Conservation (phyloP, 2,888 invertebrate genomes). For the Lagria hirta region DNA sequence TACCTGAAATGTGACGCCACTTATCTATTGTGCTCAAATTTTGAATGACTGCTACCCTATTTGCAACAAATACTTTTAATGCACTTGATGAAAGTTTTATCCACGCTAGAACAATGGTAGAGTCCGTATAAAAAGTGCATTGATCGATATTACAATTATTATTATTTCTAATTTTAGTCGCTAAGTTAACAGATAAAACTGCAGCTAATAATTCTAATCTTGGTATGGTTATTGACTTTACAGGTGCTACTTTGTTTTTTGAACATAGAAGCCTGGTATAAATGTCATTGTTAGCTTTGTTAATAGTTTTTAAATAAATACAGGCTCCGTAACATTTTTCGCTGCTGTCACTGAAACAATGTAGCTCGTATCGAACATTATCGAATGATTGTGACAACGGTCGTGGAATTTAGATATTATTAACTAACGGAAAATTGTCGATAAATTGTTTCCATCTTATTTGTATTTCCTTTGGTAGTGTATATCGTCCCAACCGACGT, state of each 20-base stretch:
- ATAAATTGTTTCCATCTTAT: slow-evolving; percentile 2
- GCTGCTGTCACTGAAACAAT: slow-evolving; percentile 26
- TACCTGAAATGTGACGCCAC: neutral
- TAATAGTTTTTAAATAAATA: slow-evolving; percentile 24
- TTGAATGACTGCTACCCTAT: too few relatives aligned
- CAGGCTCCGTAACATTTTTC: slow-evolving; percentile 24
- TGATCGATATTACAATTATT: too few relatives aligned
- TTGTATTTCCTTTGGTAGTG: too few relatives aligned
- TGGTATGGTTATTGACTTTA: neutral
- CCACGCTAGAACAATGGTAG: neutral
- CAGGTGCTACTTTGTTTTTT: slow-evolving; percentile 1
- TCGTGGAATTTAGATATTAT: neutral
- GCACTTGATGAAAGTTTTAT: too few relatives aligned
- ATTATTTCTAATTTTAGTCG: neutral
- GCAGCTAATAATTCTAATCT: slow-evolving; percentile 1
- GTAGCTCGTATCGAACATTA: slow-evolving; percentile 12
- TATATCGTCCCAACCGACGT: too few relatives aligned
- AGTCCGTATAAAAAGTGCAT: neutral
- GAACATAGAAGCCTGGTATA: slow-evolving; percentile 14
- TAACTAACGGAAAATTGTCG: neutral
- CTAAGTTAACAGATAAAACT: neutral
- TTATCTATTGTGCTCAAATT: neutral
- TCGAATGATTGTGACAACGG: neutral
- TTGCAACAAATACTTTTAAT: too few relatives aligned
- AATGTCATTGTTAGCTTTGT: slow-evolving; percentile 14